These are phyloP conservation scores for Liparis tanakae DNA, from an alignment of 2,797 vertebrate species.

Conservation along the genomic window DNA sequence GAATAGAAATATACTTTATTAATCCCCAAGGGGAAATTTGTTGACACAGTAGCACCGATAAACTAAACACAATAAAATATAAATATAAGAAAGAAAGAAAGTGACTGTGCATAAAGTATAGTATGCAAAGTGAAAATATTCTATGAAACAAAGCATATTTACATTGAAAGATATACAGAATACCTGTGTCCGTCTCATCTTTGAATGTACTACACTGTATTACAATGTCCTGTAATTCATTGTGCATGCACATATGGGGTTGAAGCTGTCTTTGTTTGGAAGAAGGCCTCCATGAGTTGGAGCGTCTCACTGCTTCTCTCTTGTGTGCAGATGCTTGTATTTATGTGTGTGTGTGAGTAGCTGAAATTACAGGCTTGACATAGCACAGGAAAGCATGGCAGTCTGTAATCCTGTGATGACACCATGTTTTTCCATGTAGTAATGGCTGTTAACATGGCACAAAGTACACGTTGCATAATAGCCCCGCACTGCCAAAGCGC, in stretches of 20 bases:
- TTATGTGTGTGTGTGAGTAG: background rate
- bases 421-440: constrained; percentile 82
- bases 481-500: constrained; percentile 49
- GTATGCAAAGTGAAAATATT: too few relatives aligned
- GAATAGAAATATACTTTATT: too few relatives aligned
- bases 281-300: constrained; percentile 3
- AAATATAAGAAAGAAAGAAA: too few relatives aligned
- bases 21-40: too few relatives aligned
- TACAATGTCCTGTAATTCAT: background rate
- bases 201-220: background rate
- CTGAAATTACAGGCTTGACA: constrained; percentile 79
- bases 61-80: too few relatives aligned
- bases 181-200: constrained; percentile 12
- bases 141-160: constrained; percentile 47
- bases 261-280: constrained; percentile 3
- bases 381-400: constrained; percentile 69
- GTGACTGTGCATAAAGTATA: too few relatives aligned
- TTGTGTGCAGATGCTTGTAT: background rate
- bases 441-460: constrained; percentile 79
- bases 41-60: too few relatives aligned
- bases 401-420: constrained; percentile 82
- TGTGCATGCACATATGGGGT: constrained; percentile 10
- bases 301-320: constrained; percentile 12
- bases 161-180: constrained; percentile 48
- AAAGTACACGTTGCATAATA: constrained; percentile 75